phyloP scores from a whole-genome alignment of 2,113 vertebrate species.

The Rhinolophus ferrumequinum region DNA sequence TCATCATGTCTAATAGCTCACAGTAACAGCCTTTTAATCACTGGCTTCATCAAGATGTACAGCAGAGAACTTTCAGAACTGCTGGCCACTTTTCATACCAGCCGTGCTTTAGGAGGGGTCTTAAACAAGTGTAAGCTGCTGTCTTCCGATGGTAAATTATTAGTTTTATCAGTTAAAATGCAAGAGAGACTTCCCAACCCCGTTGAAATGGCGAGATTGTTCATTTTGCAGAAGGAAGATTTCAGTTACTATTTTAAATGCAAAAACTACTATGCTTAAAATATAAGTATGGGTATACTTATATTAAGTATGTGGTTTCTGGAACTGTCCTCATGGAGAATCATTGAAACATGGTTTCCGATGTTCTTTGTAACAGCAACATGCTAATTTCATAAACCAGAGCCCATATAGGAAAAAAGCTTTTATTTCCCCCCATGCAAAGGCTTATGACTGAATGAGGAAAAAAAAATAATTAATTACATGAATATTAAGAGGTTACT shows the following conservation, averaged over 20 bases:
- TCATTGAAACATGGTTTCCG: background rate
- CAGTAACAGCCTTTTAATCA: background rate
- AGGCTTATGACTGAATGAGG: constrained; percentile 85
- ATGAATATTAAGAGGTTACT: constrained; percentile 91
- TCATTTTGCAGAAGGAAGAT: constrained; percentile 21
- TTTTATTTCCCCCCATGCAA: constrained; percentile 54
- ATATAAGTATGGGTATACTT: background rate
- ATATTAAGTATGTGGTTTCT: background rate
- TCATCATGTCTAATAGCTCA: background rate
- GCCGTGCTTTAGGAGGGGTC: constrained; percentile 59
- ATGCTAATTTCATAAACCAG: constrained; percentile 65
- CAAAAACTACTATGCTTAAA: constrained; percentile 19
- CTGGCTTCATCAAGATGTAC: background rate
- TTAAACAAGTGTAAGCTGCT: constrained; percentile 60
- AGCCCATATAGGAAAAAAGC: constrained; percentile 12
- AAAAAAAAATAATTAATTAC: constrained; percentile 89
- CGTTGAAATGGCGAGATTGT: background rate
- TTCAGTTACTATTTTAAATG: constrained; percentile 9
- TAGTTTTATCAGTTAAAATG: constrained; percentile 60
- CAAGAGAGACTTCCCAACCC: constrained; percentile 62
- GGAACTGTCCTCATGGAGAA: background rate
- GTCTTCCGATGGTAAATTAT: constrained; percentile 46
- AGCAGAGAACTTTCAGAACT: constrained; percentile 58
- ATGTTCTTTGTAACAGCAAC: constrained; percentile 9
- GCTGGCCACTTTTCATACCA: background rate